Evolutionary conservation across 2,888 invertebrate genomes (phyloP), one percentile per base, ranked within the genome.

Genomic region (Lochmaea capreae): DNA sequence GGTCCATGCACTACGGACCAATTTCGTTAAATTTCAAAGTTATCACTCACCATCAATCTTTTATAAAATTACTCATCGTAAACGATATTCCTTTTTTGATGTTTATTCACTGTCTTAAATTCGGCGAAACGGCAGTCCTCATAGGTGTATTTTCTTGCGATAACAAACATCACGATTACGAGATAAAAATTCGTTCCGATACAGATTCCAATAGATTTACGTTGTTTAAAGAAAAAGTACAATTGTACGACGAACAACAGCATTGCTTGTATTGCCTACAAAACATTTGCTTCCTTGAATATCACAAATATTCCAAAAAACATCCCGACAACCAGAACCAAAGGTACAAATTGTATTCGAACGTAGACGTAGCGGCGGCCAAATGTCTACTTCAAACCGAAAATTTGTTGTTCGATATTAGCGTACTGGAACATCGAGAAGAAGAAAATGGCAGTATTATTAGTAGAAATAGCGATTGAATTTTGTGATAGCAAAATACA

Each of bases 211-310:
- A 67, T 22, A 71, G 73, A 57, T 72, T 76, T 14, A 66, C 72
- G 18, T 62, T 76, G 6, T 73, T 77, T 54, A 76, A 75, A 57
- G 77, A 78, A 16, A 67, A 57, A 9, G 75, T 77, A 1, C 58
- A 33, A 12, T 57, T 78, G n/a, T 78, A 77, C 65, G 77, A 76
- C 14, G 78, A 76, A 67, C 68, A 76, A 26, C 67, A 67, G 43
- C 78, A 78, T 52, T 78, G 78, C 43, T 62, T 78, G 58, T 78
- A 78, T 65, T 78, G 78, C 39, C 52, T 78, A 18, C 78, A 78
- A 46, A 78, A 78, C 42, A 66, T 78, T 39, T 78, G 78, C 58
- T 70, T 65, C 4, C 43, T 77, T 1, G 75, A 77, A 42, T 58
- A 54, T 10, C 78, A 78, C 43, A 73, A 62, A 14, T 78, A 70